phyloP scores from a whole-genome alignment of 2,113 vertebrate species.

The Arothron firmamentum region DNA sequence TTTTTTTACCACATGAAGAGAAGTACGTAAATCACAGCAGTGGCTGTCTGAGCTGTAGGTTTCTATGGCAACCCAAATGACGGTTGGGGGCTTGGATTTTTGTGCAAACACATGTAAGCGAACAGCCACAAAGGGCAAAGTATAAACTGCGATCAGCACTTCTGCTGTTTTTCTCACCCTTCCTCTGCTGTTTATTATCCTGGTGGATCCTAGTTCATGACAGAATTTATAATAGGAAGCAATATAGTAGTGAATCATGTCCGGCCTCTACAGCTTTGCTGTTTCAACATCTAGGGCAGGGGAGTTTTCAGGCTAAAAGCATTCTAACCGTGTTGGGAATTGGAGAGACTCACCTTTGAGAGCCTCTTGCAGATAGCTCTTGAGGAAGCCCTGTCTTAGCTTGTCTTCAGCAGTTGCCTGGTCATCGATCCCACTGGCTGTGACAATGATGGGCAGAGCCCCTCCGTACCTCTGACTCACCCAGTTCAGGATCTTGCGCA shows the following conservation, averaged over 20 bases:
- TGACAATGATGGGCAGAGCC: constrained; percentile 80
- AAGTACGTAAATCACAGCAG: no score
- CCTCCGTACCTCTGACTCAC: constrained; percentile 79
- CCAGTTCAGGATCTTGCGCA: constrained; percentile 84
- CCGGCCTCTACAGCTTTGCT: constrained; percentile 2
- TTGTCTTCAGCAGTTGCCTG: constrained; percentile 76
- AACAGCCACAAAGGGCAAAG: constrained; percentile 27
- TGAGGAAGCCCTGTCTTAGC: constrained; percentile 83
- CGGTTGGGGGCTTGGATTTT: background rate
- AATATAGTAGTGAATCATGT: constrained; percentile 37
- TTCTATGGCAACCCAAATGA: background rate
- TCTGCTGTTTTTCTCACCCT: constrained; percentile 4
- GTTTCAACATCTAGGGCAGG: background rate
- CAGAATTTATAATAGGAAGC: constrained; percentile 32
- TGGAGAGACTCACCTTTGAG: constrained; percentile 81
- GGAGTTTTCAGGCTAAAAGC: background rate
- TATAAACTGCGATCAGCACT: constrained; percentile 1
- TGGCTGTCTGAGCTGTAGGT: no score
- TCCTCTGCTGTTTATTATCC: constrained; percentile 49
- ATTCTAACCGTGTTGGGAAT: background rate
- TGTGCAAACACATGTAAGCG: constrained; percentile 4
- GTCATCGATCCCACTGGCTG: constrained; percentile 88
- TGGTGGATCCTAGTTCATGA: constrained; percentile 42
- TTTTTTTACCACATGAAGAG: background rate
- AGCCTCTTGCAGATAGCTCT: constrained; percentile 83